Evolutionary conservation across 2,797 vertebrate genomes (phyloP), one percentile per base, ranked within the genome.

Genomic region (Phrynocephalus vlangalii): DNA sequence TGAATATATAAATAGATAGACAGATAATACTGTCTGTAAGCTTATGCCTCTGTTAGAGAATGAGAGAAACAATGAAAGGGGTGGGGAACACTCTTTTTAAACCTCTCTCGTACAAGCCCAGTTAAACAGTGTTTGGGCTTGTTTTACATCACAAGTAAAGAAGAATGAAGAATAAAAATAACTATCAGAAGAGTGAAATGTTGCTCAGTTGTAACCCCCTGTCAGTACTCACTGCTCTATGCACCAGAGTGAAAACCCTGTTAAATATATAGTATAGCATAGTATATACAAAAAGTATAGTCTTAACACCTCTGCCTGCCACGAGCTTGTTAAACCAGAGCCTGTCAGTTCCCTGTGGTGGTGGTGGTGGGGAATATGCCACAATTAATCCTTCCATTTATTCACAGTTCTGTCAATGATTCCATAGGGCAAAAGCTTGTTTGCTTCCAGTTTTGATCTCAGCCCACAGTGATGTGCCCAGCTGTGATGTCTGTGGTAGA

Each of bases 301-400:
- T 84, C 82, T 81, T 68, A 89, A 48, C 0, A 28, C 1, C 33
- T 87, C 3, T 83, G 0, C 13, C 13, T 26, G 88, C 50, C 87
- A 50, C 56, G 79, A 72, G 78, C 44, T 77, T 86, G 20, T 85
- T 82, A n/a, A 88, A 67, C 16, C 60, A 24, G n/a, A 52, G 0
- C 26, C n/a, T 28, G 50, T 38, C 81, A 73, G 56, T 80, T 44
- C 38, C 38, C 38, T 44, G 38, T 44, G 38, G 38, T 44, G 38
- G 38, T 44, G 38, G 38, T 44, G 38, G 38, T 44, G 52, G 11
- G 52, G 8, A 80, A 30, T 72, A 82, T 48, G 73, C 20, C 73
- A 44, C 73, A 48, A 24, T 76, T 76, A 8, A 76, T 48, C 3
- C 30, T 60, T 44, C 52, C 52, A 56, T 56, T 10, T 13, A 56